These are phyloP conservation scores for Pyrrhura leucotis DNA, from an alignment of 2,797 vertebrate genomes.

Conservation along the genomic window DNA sequence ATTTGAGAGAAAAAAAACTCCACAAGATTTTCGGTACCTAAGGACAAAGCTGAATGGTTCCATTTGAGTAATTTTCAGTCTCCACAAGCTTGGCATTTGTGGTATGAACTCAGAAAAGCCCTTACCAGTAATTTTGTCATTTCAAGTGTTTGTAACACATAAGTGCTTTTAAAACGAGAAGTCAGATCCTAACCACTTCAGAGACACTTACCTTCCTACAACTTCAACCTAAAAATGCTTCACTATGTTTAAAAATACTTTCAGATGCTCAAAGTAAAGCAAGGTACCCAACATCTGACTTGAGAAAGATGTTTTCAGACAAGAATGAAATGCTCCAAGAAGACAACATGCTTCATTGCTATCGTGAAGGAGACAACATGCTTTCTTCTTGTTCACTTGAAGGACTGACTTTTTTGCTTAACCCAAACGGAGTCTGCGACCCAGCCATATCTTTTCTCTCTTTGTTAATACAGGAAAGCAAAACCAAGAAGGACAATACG, in stretches of 20 bases:
- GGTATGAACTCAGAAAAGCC: neutral
- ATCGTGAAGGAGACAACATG: neutral
- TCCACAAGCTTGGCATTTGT: neutral
- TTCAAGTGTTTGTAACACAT: neutral
- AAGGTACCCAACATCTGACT: neutral
- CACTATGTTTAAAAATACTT: neutral
- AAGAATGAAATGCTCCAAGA: neutral
- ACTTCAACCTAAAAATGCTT: neutral
- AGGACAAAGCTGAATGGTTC: constrained; percentile 34
- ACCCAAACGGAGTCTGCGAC: neutral
- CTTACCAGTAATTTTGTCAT: neutral
- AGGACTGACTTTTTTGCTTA: neutral
- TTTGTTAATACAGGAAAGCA: neutral
- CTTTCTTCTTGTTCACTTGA: neutral
- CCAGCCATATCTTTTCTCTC: neutral
- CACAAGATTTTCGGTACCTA: neutral
- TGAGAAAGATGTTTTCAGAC: neutral
- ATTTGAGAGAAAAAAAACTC: neutral
- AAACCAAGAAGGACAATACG: neutral
- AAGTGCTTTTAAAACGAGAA: neutral
- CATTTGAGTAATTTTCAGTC: constrained; percentile 4
- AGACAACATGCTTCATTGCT: neutral
- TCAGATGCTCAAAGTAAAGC: neutral
- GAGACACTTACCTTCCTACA: neutral
- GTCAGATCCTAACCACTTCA: neutral